These are phyloP conservation scores for Drosophila subobscura DNA, from an alignment of 1,140 invertebrate genomes.

Conservation along the genomic window DNA sequence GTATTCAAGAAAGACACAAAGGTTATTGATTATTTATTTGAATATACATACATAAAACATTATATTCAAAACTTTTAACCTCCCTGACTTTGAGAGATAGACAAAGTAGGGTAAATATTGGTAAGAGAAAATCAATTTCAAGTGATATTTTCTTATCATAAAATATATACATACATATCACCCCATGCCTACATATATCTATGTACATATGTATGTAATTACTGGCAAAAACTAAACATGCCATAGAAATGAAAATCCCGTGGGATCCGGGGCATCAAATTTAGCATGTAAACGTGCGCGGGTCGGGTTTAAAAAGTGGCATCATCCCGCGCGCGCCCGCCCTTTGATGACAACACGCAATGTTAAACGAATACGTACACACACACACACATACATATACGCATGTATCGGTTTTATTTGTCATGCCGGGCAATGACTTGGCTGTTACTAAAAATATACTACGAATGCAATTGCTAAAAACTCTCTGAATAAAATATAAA, in stretches of 20 bases:
- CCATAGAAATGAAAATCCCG: too few species aligned
- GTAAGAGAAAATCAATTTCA: slow-evolving; percentile 21
- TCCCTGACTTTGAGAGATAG: too few species aligned
- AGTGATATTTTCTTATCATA: slow-evolving; percentile 1
- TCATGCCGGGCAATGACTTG: slow-evolving; percentile 26
- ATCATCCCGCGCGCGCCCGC: too few species aligned
- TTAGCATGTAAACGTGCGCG: too few species aligned
- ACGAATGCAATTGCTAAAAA: not conserved
- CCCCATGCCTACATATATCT: not conserved
- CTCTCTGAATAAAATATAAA: not conserved
- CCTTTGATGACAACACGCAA: too few species aligned
- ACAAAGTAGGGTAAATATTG: not conserved
- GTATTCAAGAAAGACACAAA: not conserved
- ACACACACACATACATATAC: not conserved
- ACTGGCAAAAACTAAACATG: not conserved
- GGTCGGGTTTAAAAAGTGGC: too few species aligned
- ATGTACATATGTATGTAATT: not conserved
- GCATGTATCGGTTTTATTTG: slow-evolving; percentile 3
- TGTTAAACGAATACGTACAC: too few species aligned
- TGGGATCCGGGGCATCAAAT: too few species aligned
- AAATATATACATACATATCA: slow-evolving; percentile 2
- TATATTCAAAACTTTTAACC: too few species aligned
- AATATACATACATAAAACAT: slow-evolving; percentile 7
- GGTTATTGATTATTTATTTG: slow-evolving; percentile 29
- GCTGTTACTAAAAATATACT: slow-evolving; percentile 24